Percentiles rank a stretch among this genome's conserved stretches.
Evolutionary conservation across 2,113 vertebrate genomes (phyloP).

Genomic region (Rana temporaria): DNA sequence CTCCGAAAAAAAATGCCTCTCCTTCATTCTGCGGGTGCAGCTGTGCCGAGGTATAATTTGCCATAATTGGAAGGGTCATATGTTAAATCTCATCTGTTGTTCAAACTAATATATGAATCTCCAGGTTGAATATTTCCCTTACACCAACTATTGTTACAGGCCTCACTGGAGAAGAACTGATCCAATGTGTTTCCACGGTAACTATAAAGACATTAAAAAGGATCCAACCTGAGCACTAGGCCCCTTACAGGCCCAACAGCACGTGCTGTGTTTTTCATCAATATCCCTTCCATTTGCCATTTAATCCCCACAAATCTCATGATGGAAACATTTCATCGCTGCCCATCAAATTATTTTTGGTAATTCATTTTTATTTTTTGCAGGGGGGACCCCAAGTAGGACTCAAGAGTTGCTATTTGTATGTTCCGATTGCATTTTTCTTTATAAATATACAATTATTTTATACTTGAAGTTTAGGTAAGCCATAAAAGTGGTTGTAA

Average conservation of each 20-base stretch:
- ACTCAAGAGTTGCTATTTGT: no score
- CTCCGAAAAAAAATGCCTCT: constrained; percentile 33
- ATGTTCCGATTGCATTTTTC: no score
- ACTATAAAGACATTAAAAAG: constrained; percentile 70
- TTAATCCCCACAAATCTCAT: neutral
- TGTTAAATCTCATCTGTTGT: constrained; percentile 74
- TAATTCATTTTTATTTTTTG: neutral
- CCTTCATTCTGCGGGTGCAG: constrained; percentile 63
- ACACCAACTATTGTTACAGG: constrained; percentile 67
- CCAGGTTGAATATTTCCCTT: constrained; percentile 67
- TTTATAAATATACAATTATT: no score
- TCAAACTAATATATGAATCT: constrained; percentile 69
- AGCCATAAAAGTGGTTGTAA: no score
- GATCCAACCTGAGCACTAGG: constrained; percentile 54
- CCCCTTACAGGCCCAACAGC: constrained; percentile 14
- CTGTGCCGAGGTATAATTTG: constrained; percentile 71
- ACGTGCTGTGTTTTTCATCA: neutral
- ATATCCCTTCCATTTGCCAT: neutral
- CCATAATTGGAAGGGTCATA: constrained; percentile 73
- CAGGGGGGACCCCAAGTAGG: no score
- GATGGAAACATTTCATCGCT: neutral
- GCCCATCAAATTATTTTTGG: neutral
- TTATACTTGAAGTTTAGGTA: no score
- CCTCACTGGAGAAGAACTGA: constrained; percentile 66
- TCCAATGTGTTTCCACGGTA: constrained; percentile 70